Evolutionary conservation across 2,888 invertebrate species (phyloP).

Genomic region (Torymus aiolomorphi): DNA sequence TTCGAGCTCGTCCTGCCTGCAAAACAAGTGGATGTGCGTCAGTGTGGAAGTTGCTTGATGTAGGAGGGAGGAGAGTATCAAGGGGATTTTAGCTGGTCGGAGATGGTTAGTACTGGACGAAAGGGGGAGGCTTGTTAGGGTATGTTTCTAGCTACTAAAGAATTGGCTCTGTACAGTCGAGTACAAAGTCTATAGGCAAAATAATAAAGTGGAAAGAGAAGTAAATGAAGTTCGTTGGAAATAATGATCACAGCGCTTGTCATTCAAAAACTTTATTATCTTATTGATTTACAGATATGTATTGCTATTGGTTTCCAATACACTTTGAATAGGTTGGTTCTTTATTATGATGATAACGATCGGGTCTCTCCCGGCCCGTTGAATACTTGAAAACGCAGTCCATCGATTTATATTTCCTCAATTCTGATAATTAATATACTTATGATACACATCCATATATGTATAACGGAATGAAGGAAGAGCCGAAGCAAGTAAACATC

Average conservation of each 20-base stretch:
- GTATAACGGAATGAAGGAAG: too few species aligned
- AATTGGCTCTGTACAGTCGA: too few species aligned
- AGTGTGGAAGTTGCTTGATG: neutral
- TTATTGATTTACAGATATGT: conserved; percentile 19
- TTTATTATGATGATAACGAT: neutral
- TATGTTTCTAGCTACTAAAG: too few species aligned
- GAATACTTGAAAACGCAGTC: conserved; percentile 5
- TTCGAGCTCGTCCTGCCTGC: conserved; percentile 17
- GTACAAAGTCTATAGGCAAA: too few species aligned
- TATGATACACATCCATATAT: too few species aligned
- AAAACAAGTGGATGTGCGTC: conserved; percentile 9
- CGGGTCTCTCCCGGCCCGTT: neutral
- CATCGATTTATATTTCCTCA: too few species aligned
- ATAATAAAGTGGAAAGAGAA: neutral
- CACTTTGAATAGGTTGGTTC: neutral
- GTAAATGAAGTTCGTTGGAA: neutral
- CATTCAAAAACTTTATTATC: conserved; percentile 36
- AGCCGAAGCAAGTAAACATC: too few species aligned
- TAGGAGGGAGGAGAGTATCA: too few species aligned
- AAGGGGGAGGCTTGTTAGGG: too few species aligned
- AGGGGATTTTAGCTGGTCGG: too few species aligned
- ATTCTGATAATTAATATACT: too few species aligned
- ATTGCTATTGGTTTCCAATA: conserved; percentile 2
- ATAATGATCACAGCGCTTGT: neutral
- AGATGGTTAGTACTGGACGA: too few species aligned